Conservation (phyloP, 2,888 invertebrate species). For the Scrobipalpa atriplicella region DNA sequence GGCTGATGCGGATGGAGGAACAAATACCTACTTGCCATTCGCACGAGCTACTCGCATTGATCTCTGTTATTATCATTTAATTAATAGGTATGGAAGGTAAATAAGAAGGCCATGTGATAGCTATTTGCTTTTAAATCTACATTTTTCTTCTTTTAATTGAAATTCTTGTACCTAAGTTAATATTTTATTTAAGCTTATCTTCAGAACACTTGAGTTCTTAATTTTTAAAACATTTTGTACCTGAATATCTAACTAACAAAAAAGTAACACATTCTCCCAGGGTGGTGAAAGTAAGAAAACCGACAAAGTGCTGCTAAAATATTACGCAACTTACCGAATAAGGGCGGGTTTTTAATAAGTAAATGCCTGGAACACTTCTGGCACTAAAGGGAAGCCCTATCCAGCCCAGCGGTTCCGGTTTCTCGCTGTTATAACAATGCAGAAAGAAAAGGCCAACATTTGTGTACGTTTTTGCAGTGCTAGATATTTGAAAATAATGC, state of each 20-base stretch:
- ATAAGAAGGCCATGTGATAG: conserved; percentile 22
- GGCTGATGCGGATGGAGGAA: conserved; percentile 19
- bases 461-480: background rate
- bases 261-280: background rate
- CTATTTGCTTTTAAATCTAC: background rate
- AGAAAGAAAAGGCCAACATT: conserved; percentile 3
- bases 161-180: background rate
- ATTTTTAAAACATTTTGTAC: conserved; percentile 3
- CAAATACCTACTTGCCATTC: conserved; percentile 27
- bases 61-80: conserved; percentile 25
- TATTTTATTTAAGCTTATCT: background rate
- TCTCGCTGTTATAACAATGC: conserved; percentile 6
- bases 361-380: conserved; percentile 9
- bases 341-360: conserved; percentile 27
- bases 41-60: conserved; percentile 28
- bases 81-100: background rate
- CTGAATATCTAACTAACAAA: background rate
- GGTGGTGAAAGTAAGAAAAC: conserved; percentile 10
- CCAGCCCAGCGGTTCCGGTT: conserved; percentile 12
- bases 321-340: conserved; percentile 20
- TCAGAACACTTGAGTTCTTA: background rate
- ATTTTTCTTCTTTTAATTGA: background rate
- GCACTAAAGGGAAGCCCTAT: conserved; percentile 10
- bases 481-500: conserved; percentile 17
- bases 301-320: conserved; percentile 20